Evolutionary conservation across 2,113 vertebrate genomes (phyloP).

Genomic region (Ardeotis arabs): DNA sequence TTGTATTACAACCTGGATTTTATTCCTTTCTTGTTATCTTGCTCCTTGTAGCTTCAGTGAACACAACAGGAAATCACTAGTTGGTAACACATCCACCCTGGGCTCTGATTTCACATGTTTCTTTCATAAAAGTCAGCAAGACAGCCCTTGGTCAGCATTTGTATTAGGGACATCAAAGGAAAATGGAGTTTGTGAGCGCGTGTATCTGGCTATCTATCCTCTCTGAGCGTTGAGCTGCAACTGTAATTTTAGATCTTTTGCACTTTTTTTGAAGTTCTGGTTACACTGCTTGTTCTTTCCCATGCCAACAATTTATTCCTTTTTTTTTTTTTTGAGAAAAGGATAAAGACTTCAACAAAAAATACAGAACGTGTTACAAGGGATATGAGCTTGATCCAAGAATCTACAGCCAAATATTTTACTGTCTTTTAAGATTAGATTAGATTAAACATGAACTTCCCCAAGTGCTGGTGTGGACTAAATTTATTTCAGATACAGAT

Average conservation of each 20-base stretch:
- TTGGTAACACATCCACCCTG: not conserved
- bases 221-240: not conserved
- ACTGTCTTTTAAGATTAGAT: not conserved
- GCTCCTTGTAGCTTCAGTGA: not conserved
- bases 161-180: not conserved
- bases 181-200: not conserved
- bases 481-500: not conserved
- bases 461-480: not conserved
- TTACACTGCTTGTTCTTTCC: not conserved
- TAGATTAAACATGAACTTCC: not conserved
- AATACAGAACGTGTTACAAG: not conserved
- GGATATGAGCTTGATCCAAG: not conserved
- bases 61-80: not conserved
- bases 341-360: not conserved
- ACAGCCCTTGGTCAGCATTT: not conserved
- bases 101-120: not conserved
- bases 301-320: not conserved
- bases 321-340: not conserved
- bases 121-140: not conserved
- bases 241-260: not conserved
- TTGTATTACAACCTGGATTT: conserved; percentile 32
- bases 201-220: not conserved
- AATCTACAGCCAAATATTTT: not conserved
- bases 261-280: not conserved
- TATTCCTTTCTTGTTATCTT: conserved; percentile 16